These are phyloP conservation scores for Sycobia sp. DNA, from an alignment of 1,140 invertebrate genomes.

Conservation along the genomic window DNA sequence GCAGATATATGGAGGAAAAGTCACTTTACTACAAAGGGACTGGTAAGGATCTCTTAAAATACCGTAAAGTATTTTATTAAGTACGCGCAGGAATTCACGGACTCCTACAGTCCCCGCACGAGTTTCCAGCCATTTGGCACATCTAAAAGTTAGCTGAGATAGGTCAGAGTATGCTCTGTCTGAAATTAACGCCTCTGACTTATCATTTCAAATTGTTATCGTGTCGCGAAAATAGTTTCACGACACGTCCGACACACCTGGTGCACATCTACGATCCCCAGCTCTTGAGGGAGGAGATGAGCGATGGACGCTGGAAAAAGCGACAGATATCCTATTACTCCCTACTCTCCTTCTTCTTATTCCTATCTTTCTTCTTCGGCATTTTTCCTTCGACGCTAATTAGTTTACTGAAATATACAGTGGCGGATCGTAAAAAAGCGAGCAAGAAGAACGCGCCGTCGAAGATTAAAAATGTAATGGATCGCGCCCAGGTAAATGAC, in stretches of 20 bases:
- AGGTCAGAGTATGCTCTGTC: no score
- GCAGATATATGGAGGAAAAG: background rate
- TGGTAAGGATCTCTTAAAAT: background rate
- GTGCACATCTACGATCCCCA: constrained; percentile 33
- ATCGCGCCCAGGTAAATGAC: constrained; percentile 36
- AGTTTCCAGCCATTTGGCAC: no score
- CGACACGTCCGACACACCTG: constrained; percentile 8
- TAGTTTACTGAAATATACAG: no score
- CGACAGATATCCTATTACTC: constrained; percentile 25
- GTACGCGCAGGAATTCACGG: background rate
- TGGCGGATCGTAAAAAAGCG: no score
- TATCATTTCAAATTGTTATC: constrained; percentile 46
- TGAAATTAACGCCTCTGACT: constrained; percentile 42
- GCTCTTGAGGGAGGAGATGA: constrained; percentile 31
- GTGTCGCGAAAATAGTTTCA: constrained; percentile 39
- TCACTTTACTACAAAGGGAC: constrained; percentile 9
- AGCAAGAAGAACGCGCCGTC: background rate
- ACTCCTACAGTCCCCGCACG: background rate
- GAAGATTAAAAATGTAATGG: constrained; percentile 21
- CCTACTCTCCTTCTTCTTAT: background rate
- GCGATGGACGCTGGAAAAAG: constrained; percentile 36
- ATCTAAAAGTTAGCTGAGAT: no score
- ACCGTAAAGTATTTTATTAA: constrained; percentile 15
- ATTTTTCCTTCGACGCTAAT: background rate
- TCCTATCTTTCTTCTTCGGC: background rate